Percentiles rank a stretch among this genome's conserved stretches.
phyloP scores from a whole-genome alignment of 1,140 invertebrate genomes.

The Trigoniulus corallinus region DNA sequence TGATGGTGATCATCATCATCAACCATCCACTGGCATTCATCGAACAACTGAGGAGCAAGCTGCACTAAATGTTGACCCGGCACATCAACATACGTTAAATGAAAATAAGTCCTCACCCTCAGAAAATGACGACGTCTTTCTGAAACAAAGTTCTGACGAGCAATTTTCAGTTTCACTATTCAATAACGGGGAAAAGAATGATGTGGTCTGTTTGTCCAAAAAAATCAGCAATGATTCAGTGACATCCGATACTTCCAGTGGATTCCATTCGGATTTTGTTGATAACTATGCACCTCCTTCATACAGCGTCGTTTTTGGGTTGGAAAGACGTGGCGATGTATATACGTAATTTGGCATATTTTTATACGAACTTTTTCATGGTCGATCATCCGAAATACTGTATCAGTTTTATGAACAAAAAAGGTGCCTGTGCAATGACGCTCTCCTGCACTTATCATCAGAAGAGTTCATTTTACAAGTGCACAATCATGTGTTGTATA shows the following conservation, averaged over 20 bases:
- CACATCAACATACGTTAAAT: background rate
- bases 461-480: no score
- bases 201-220: no score
- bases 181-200: no score
- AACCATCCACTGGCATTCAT: no score
- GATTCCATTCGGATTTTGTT: conserved; percentile 7
- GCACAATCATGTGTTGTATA: no score
- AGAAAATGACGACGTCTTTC: background rate
- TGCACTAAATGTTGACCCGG: background rate
- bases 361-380: no score
- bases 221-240: conserved; percentile 1
- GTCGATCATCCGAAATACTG: no score
- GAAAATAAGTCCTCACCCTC: background rate
- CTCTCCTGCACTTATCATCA: no score
- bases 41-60: background rate
- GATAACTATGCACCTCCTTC: conserved; percentile 4
- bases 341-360: no score
- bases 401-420: no score
- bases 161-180: no score
- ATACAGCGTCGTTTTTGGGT: conserved; percentile 2
- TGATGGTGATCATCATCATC: background rate
- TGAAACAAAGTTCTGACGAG: background rate
- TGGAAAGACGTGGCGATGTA: background rate
- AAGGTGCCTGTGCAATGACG: no score
- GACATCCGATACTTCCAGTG: conserved; percentile 2